These are phyloP conservation scores for Halcyon smyrnensis DNA, from an alignment of 2,797 vertebrate species.

Conservation along the genomic window DNA sequence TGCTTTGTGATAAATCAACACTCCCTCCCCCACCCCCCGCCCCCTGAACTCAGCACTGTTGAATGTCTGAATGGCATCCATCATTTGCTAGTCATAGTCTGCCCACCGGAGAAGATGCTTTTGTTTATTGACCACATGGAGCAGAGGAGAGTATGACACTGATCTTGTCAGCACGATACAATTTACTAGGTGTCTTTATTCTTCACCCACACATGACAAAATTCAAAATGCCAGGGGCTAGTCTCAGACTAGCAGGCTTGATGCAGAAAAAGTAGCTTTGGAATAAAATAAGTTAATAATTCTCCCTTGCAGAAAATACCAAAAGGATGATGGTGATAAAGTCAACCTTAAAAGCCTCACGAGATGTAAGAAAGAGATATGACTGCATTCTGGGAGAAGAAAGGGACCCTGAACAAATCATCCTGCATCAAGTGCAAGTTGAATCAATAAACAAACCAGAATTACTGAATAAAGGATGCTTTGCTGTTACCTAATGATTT, in stretches of 20 bases:
- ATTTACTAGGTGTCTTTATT: neutral
- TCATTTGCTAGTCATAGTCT: neutral
- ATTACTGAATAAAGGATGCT: neutral
- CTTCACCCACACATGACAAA: neutral
- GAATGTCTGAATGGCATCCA: neutral
- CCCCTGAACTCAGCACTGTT: neutral
- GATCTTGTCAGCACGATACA: neutral
- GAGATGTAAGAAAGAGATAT: neutral
- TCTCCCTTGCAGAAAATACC: neutral
- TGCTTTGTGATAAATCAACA: neutral
- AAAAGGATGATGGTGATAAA: neutral
- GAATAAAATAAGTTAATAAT: neutral
- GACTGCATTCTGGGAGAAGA: neutral
- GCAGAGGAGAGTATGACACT: neutral
- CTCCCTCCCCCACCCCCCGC: rapidly evolving
- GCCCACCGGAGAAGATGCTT: neutral
- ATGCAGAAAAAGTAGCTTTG: neutral
- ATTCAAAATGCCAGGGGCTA: neutral
- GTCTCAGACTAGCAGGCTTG: neutral
- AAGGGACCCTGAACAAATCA: neutral
- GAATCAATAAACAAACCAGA: neutral
- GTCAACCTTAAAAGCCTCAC: neutral
- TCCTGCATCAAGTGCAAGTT: neutral
- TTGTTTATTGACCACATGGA: neutral
- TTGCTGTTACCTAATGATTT: constrained; percentile 90